A percentile compares a stretch with the other conserved stretches of the same genome.
phyloP scores from a whole-genome alignment of 1,140 invertebrate species.

The Cotesia typhae region DNA sequence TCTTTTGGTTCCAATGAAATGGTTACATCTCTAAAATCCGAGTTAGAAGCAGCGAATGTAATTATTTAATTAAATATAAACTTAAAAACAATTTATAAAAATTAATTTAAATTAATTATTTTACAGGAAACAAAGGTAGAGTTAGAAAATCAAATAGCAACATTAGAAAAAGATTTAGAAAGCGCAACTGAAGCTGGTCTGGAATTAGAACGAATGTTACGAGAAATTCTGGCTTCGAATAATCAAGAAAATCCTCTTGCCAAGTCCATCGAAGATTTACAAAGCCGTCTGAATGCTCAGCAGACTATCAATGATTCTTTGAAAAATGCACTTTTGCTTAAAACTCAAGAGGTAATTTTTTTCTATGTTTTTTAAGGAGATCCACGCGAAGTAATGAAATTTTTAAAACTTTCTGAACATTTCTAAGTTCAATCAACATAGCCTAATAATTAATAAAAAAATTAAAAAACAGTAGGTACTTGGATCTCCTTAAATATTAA shows the following conservation, averaged over 20 bases:
- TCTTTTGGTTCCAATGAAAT: constrained; percentile 78
- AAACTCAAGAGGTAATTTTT: constrained; percentile 64
- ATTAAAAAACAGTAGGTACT: too few relatives aligned
- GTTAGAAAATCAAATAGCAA: constrained; percentile 69
- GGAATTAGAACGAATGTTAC: constrained; percentile 72
- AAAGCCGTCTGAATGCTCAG: constrained; percentile 70
- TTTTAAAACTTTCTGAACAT: neutral
- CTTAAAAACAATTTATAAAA: too few relatives aligned
- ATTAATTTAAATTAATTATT: too few relatives aligned
- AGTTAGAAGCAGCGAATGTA: constrained; percentile 55
- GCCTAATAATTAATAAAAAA: too few relatives aligned
- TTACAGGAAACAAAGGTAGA: constrained; percentile 59
- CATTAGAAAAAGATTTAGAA: constrained; percentile 72
- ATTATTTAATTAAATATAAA: neutral
- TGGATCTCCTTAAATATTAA: constrained; percentile 18
- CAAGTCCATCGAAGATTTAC: constrained; percentile 71
- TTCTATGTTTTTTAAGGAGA: constrained; percentile 9
- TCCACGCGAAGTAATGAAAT: neutral
- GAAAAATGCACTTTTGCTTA: constrained; percentile 60
- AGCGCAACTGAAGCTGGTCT: constrained; percentile 72
- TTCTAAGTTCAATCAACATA: too few relatives aligned
- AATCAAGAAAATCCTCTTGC: constrained; percentile 71
- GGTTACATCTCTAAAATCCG: constrained; percentile 61
- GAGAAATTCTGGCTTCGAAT: constrained; percentile 70
- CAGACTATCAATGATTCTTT: constrained; percentile 65